phyloP scores from a whole-genome alignment of 2,113 vertebrate species.

The Charina bottae region DNA sequence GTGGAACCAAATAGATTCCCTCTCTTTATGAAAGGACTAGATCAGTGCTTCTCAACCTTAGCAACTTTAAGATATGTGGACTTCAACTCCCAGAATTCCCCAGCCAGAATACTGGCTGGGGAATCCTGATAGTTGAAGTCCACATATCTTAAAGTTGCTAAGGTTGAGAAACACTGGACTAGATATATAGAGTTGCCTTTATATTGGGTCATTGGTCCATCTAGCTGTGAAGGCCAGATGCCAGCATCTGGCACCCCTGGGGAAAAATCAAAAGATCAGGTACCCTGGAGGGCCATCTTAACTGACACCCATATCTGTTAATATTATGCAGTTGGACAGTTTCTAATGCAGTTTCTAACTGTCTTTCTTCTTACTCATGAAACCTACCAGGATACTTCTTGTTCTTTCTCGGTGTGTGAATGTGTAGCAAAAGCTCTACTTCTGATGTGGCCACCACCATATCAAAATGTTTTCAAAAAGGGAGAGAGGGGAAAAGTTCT shows the following conservation, averaged over 20 bases:
- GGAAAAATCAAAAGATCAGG: neutral
- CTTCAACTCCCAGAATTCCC: no score
- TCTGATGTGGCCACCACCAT: neutral
- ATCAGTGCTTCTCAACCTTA: no score
- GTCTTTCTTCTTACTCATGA: neutral
- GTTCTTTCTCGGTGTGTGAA: neutral
- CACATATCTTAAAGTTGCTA: no score
- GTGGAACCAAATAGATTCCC: neutral
- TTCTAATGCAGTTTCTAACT: neutral
- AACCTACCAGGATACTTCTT: neutral
- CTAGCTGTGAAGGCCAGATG: neutral
- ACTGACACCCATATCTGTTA: neutral
- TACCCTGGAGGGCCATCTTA: neutral
- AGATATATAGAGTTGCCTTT: neutral
- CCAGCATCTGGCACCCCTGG: neutral
- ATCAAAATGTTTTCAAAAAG: neutral
- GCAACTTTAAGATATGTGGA: no score
- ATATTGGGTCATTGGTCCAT: neutral
- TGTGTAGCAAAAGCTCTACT: neutral
- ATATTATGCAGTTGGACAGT: neutral
- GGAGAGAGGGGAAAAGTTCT: neutral
- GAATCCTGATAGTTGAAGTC: no score
- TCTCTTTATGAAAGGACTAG: neutral
- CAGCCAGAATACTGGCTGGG: no score
- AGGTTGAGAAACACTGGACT: neutral